Evolutionary conservation across 2,797 vertebrate genomes (phyloP).

Genomic region (Karalla daura): DNA sequence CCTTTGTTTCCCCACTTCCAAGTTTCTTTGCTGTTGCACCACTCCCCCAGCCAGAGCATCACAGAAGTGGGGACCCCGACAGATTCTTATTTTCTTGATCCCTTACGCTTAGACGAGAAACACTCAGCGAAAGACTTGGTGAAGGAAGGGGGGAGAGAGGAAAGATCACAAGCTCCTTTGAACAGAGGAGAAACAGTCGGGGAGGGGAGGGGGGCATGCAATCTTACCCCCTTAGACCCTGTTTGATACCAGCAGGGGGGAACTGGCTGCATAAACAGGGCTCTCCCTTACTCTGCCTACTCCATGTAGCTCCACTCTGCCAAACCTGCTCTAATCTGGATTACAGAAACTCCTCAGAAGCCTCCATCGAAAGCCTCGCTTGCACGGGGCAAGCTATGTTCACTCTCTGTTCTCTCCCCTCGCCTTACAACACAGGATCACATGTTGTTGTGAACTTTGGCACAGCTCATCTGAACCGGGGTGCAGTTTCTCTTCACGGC

Average conservation of each 20-base stretch:
- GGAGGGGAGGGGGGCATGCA: constrained; percentile 45
- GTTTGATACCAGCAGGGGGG: constrained; percentile 62
- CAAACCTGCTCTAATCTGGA: constrained; percentile 49
- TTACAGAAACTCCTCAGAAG: constrained; percentile 29
- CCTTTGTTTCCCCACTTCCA: constrained; percentile 3
- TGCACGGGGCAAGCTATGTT: not conserved
- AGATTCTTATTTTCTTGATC: constrained; percentile 40
- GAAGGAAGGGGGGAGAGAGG: constrained; percentile 3
- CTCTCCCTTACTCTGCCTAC: constrained; percentile 8
- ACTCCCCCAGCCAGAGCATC: constrained; percentile 12
- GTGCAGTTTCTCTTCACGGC: constrained; percentile 26
- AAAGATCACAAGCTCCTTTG: constrained; percentile 56
- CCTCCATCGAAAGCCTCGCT: not conserved
- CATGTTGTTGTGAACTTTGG: constrained; percentile 2
- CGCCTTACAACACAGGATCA: constrained; percentile 5
- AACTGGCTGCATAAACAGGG: constrained; percentile 41
- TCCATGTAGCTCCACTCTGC: constrained; percentile 4
- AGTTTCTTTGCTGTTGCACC: constrained; percentile 3
- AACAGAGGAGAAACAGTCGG: constrained; percentile 59
- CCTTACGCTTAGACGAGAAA: constrained; percentile 7
- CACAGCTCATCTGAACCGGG: not conserved
- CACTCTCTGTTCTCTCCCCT: not conserved
- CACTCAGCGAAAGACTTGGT: not conserved
- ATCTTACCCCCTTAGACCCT: constrained; percentile 15
- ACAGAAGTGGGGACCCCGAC: constrained; percentile 19